Evolutionary conservation across 2,888 invertebrate species (phyloP).

Genomic region (Lasioglossum malachurum): DNA sequence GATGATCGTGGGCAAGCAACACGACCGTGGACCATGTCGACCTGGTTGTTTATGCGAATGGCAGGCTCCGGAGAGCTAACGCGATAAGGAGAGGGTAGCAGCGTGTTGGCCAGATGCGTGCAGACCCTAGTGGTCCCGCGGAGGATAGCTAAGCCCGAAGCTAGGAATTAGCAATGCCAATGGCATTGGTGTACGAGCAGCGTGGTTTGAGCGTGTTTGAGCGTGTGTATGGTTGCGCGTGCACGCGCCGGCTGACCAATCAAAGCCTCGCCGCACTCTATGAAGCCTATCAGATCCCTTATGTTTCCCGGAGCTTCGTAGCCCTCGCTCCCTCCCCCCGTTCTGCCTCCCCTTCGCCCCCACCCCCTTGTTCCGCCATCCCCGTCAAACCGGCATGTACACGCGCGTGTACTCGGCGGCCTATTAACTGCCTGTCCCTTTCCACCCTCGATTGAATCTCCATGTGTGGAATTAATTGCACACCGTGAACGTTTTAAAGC

Average conservation of each 20-base stretch:
- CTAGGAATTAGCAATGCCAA: slow-evolving; percentile 77
- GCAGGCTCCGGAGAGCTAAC: slow-evolving; percentile 35
- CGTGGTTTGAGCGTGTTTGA: background rate
- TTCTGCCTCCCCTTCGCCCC: background rate
- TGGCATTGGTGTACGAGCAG: slow-evolving; percentile 33
- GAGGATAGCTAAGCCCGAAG: slow-evolving; percentile 73
- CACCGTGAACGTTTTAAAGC: slow-evolving; percentile 47
- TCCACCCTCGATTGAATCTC: slow-evolving; percentile 55
- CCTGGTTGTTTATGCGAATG: slow-evolving; percentile 17
- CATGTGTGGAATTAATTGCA: slow-evolving; percentile 54
- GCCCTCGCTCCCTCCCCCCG: background rate
- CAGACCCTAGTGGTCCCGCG: slow-evolving; percentile 39
- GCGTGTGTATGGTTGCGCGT: slow-evolving; percentile 61
- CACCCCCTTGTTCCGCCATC: background rate
- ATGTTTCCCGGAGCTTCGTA: slow-evolving; percentile 59
- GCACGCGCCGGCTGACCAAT: slow-evolving; percentile 78
- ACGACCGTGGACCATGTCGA: background rate
- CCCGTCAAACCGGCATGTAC: slow-evolving; percentile 18
- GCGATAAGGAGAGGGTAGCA: slow-evolving; percentile 40
- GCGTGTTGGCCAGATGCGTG: slow-evolving; percentile 52
- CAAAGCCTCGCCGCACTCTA: slow-evolving; percentile 75
- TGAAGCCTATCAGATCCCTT: slow-evolving; percentile 74
- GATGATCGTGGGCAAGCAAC: background rate
- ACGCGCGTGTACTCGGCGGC: slow-evolving; percentile 41
- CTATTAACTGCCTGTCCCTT: slow-evolving; percentile 62